Conservation (phyloP, 2,888 invertebrate genomes). For the Clivina fossor region DNA sequence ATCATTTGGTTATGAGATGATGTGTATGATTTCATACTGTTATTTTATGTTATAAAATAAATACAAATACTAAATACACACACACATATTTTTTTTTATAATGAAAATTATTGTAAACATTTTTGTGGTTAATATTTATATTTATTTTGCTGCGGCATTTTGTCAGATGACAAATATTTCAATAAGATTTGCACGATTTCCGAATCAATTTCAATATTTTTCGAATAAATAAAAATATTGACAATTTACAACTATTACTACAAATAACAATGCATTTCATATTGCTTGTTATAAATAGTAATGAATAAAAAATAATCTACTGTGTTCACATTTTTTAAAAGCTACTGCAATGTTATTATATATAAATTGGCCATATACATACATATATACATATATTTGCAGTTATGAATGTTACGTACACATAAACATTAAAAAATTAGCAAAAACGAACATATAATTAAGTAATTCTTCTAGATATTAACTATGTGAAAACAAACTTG, state of each 20-base stretch:
- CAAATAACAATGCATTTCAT: slow-evolving; percentile 8
- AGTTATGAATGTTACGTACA: slow-evolving; percentile 13
- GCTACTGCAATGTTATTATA: neutral
- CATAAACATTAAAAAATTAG: slow-evolving; percentile 1
- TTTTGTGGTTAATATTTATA: too few relatives aligned
- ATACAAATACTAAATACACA: too few relatives aligned
- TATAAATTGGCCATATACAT: slow-evolving; percentile 5
- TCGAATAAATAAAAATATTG: neutral
- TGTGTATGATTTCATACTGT: too few relatives aligned
- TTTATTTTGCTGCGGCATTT: too few relatives aligned
- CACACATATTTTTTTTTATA: too few relatives aligned
- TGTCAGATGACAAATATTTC: too few relatives aligned
- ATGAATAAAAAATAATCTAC: slow-evolving; percentile 2
- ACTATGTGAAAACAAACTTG: neutral
- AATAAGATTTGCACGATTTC: too few relatives aligned
- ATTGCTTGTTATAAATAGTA: slow-evolving; percentile 13
- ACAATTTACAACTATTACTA: slow-evolving; percentile 8
- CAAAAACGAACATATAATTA: slow-evolving; percentile 8
- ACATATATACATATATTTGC: slow-evolving; percentile 11
- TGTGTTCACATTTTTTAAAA: slow-evolving; percentile 14
- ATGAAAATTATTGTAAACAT: too few relatives aligned
- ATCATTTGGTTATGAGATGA: too few relatives aligned
- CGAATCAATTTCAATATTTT: too few relatives aligned
- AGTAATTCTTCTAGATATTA: slow-evolving; percentile 10
- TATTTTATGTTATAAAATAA: too few relatives aligned